Percentiles rank a stretch among this genome's conserved stretches.
Evolutionary conservation across 1,140 invertebrate species (phyloP).

Genomic region (Caenorhabditis tropicalis): DNA sequence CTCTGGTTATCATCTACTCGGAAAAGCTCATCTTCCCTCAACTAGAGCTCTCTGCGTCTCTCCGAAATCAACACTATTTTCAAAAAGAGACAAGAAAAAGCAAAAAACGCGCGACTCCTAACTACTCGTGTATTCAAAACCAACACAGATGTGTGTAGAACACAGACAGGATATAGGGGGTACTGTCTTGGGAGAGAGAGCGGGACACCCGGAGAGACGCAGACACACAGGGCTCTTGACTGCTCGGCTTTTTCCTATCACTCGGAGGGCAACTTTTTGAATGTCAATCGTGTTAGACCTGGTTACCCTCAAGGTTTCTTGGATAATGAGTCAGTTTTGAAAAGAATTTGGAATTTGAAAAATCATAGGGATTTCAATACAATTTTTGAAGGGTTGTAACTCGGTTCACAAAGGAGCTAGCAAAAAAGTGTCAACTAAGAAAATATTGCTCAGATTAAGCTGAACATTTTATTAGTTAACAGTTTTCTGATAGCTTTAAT

Average conservation of each 20-base stretch:
- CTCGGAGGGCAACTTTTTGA: too few relatives aligned
- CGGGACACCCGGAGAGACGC: not conserved
- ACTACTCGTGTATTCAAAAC: conserved; percentile 43
- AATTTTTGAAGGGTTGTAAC: too few relatives aligned
- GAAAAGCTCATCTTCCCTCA: not conserved
- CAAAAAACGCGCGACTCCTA: conserved; percentile 37
- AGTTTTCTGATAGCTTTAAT: too few relatives aligned
- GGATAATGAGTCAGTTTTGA: too few relatives aligned
- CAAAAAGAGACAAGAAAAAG: too few relatives aligned
- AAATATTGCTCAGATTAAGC: too few relatives aligned
- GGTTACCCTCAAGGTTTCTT: not conserved
- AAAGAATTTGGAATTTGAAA: too few relatives aligned
- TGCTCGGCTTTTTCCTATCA: conserved; percentile 22
- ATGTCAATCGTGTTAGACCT: conserved; percentile 32
- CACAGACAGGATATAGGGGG: conserved; percentile 38
- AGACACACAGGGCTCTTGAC: conserved; percentile 15
- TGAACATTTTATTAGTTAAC: too few relatives aligned
- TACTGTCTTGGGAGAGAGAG: not conserved
- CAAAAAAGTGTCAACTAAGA: too few relatives aligned
- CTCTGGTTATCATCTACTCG: conserved; percentile 34
- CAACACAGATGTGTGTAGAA: conserved; percentile 41
- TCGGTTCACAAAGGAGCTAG: too few relatives aligned
- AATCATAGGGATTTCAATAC: too few relatives aligned
- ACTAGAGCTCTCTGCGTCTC: not conserved
- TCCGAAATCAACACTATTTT: not conserved